These are phyloP conservation scores for Pogonocherus hispidulus DNA, from an alignment of 2,888 invertebrate species.

Conservation along the genomic window DNA sequence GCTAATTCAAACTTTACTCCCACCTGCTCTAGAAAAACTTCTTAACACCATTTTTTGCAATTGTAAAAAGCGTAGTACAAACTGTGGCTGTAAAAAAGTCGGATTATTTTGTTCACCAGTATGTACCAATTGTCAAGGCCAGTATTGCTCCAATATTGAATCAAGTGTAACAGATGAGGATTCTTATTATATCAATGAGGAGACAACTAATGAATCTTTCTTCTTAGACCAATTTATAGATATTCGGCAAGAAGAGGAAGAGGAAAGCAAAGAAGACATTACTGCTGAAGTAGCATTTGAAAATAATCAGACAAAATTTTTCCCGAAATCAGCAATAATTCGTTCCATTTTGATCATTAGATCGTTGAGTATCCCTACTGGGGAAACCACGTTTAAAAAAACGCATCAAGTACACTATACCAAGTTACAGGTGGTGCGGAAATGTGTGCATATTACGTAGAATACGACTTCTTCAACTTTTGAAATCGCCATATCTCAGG, in stretches of 20 bases:
- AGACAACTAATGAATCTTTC: slow-evolving; percentile 16
- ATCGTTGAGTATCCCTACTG: too few relatives aligned
- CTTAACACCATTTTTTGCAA: background rate
- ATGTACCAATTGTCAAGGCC: too few relatives aligned
- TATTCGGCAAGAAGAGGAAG: slow-evolving; percentile 25
- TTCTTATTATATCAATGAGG: slow-evolving; percentile 22
- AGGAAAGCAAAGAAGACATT: slow-evolving; percentile 12
- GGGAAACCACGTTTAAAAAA: slow-evolving; percentile 15
- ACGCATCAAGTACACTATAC: slow-evolving; percentile 46
- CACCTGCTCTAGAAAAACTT: background rate
- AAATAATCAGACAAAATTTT: too few relatives aligned
- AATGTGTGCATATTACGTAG: slow-evolving; percentile 30
- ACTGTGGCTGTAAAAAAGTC: slow-evolving; percentile 8
- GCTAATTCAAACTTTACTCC: slow-evolving; percentile 23
- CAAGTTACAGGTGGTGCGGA: slow-evolving; percentile 50
- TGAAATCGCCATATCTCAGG: too few relatives aligned
- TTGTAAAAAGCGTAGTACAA: too few relatives aligned
- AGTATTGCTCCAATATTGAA: slow-evolving; percentile 29
- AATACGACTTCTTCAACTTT: too few relatives aligned
- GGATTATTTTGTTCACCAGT: slow-evolving; percentile 28
- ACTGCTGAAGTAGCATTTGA: too few relatives aligned
- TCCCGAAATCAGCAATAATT: too few relatives aligned
- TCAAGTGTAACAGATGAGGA: slow-evolving; percentile 19
- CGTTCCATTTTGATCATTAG: too few relatives aligned
- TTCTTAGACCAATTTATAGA: slow-evolving; percentile 34